Evolutionary conservation across 2,113 vertebrate genomes (phyloP).

Genomic region (Terrapene triunguis): DNA sequence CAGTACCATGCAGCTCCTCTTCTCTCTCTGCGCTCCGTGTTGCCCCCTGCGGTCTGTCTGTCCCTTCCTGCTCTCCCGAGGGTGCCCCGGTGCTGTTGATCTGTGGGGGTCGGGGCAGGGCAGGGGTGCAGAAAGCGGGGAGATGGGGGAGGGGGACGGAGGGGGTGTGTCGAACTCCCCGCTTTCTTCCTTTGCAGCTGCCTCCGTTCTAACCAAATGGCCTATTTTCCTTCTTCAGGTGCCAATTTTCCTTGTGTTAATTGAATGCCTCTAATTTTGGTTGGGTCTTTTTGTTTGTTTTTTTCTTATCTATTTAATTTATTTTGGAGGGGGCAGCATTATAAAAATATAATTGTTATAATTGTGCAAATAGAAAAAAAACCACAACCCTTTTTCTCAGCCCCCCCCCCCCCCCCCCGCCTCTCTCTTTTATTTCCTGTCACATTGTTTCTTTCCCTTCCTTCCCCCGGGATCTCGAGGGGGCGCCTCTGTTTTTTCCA

Average conservation of each 20-base stretch:
- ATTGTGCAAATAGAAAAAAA: not conserved
- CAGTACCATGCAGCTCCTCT: not conserved
- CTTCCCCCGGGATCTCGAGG: not conserved
- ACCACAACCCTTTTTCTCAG: not conserved
- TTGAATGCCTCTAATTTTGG: not conserved
- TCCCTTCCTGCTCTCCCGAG: not conserved
- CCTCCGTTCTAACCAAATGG: slow-evolving; percentile 59
- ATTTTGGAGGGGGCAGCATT: not conserved
- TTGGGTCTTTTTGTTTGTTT: not conserved
- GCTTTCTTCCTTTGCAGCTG: slow-evolving; percentile 76
- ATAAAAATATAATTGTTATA: slow-evolving; percentile 4
- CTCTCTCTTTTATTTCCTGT: slow-evolving; percentile 67
- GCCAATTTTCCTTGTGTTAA: slow-evolving; percentile 19
- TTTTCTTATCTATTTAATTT: not conserved
- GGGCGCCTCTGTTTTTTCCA: not conserved
- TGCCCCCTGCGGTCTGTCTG: not conserved
- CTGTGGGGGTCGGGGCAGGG: slow-evolving; percentile 1
- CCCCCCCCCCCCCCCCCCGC: slow-evolving; percentile 32
- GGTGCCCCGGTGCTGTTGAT: slow-evolving; percentile 63
- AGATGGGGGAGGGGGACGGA: not conserved
- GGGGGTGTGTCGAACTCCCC: not conserved
- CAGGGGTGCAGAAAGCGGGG: not conserved
- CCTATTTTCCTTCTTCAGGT: slow-evolving; percentile 75
- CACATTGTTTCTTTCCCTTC: slow-evolving; percentile 56
- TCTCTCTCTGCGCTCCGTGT: not conserved